Conservation (phyloP, 2,888 invertebrate species). For the Chaetogeoica ovagalla region DNA sequence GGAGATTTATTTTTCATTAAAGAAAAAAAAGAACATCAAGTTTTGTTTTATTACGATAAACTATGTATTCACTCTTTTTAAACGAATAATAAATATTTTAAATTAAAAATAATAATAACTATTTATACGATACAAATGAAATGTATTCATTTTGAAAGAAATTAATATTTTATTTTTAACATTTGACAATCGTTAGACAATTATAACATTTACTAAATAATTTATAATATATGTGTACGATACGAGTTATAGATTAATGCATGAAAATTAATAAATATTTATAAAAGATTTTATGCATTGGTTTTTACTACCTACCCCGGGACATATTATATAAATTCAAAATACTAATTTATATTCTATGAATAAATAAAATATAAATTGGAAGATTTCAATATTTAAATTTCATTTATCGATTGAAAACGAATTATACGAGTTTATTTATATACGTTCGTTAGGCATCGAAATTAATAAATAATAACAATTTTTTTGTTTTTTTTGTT, state of each 20-base stretch:
- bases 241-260: neutral
- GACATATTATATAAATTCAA: neutral
- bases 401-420: neutral
- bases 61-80: too few species aligned
- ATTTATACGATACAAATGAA: too few species aligned
- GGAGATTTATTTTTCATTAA: too few species aligned
- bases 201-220: too few species aligned
- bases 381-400: neutral
- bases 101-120: too few species aligned
- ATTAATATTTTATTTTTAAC: too few species aligned
- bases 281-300: constrained; percentile 6
- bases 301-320: neutral
- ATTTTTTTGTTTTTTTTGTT: neutral
- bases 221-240: neutral
- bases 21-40: too few species aligned
- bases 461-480: neutral
- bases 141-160: too few species aligned
- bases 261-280: neutral
- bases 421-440: neutral
- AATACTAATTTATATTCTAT: neutral
- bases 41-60: too few species aligned
- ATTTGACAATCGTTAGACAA: too few species aligned
- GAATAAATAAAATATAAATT: constrained; percentile 7
- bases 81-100: too few species aligned
- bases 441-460: neutral